Evolutionary conservation across 92 coral and sea anemone species (phyloP).

Genomic region (Porites divaricata): DNA sequence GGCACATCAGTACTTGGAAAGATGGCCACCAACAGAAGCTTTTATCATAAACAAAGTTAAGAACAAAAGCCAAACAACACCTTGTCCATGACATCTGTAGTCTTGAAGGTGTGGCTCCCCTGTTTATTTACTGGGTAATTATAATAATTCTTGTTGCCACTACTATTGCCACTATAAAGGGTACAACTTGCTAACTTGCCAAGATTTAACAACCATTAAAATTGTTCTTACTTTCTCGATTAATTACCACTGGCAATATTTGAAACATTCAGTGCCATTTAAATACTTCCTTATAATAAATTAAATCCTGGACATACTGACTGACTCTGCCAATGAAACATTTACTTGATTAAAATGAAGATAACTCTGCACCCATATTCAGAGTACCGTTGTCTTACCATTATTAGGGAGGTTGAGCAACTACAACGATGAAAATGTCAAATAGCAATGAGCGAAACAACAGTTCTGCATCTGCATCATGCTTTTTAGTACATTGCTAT

Average conservation of each 20-base stretch:
- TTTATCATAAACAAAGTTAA: too few species aligned
- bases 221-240: too few species aligned
- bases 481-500: too few species aligned
- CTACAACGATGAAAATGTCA: too few species aligned
- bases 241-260: neutral
- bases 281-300: constrained; percentile 26
- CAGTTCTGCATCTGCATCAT: too few species aligned
- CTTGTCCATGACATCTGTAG: too few species aligned
- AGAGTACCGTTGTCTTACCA: neutral
- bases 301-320: neutral
- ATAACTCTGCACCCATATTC: neutral
- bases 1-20: too few species aligned
- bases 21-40: neutral
- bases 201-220: neutral
- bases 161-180: too few species aligned
- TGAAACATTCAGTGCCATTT: neutral
- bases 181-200: neutral
- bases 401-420: too few species aligned
- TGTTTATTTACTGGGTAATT: neutral
- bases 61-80: too few species aligned
- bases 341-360: neutral
- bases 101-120: neutral
- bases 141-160: neutral
- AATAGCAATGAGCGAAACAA: too few species aligned
- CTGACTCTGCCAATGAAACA: neutral